Conservation (phyloP, 1,140 invertebrate genomes). For the Musca vetustissima region DNA sequence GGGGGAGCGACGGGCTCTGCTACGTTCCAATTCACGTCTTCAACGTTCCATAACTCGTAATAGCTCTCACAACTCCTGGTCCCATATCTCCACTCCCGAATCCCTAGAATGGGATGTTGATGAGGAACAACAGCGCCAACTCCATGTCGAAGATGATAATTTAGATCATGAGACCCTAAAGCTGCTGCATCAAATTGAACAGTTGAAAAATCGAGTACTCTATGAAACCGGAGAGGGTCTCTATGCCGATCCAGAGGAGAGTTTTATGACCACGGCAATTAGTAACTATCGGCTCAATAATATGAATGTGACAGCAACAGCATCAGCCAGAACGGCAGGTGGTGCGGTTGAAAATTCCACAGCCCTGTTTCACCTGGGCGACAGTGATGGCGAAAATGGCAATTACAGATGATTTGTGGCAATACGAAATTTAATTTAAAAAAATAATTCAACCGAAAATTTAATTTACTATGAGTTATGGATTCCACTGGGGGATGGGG, state of each 20-base stretch:
- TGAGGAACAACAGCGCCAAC: conserved; percentile 46
- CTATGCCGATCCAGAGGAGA: conserved; percentile 23
- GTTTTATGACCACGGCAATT: not conserved
- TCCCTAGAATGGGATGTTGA: conserved; percentile 53
- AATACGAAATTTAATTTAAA: too few relatives aligned
- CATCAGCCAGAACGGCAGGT: not conserved
- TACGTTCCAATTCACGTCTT: conserved; percentile 22
- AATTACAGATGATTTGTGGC: conserved; percentile 8
- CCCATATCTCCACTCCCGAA: conserved; percentile 53
- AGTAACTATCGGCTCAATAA: not conserved
- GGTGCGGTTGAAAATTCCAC: not conserved
- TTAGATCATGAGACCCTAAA: conserved; percentile 49
- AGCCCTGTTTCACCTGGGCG: conserved; percentile 10
- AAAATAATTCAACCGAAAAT: not conserved
- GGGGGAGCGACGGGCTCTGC: not conserved
- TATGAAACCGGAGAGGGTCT: conserved; percentile 50
- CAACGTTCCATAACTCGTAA: conserved; percentile 44
- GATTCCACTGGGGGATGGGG: not conserved
- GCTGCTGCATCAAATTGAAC: conserved; percentile 50
- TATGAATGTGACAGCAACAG: not conserved
- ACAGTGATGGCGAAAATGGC: conserved; percentile 18
- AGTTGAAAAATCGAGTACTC: conserved; percentile 50
- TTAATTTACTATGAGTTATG: not conserved
- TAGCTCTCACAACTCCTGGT: conserved; percentile 50
- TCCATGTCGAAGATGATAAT: conserved; percentile 45